These are phyloP conservation scores for Xylocopa sonorina DNA, from an alignment of 1,140 invertebrate species.

Conservation along the genomic window DNA sequence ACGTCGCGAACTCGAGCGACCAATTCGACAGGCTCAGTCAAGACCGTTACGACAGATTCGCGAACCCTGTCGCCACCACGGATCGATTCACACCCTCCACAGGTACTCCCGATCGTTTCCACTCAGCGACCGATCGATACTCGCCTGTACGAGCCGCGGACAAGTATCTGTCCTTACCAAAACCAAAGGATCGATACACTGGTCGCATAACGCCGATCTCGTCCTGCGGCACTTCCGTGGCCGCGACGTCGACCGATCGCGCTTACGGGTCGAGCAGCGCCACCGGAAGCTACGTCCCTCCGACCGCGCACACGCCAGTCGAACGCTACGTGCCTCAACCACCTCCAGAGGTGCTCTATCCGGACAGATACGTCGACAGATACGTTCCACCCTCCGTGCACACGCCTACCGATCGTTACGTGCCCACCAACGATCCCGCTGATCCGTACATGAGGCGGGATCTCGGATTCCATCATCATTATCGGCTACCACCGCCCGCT, in stretches of 20 bases:
- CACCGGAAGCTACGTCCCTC: conserved; percentile 83
- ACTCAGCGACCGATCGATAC: conserved; percentile 71
- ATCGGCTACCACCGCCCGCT: conserved; percentile 81
- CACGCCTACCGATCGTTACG: conserved; percentile 80
- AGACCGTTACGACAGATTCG: conserved; percentile 71
- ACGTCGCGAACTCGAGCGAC: conserved; percentile 26
- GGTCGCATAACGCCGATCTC: conserved; percentile 77
- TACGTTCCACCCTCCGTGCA: conserved; percentile 82
- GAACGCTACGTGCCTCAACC: conserved; percentile 86
- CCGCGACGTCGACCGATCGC: conserved; percentile 67
- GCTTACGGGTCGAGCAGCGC: conserved; percentile 64
- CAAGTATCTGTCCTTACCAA: conserved; percentile 82
- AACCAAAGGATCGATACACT: conserved; percentile 77
- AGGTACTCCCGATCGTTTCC: conserved; percentile 71
- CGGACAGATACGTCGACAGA: conserved; percentile 80
- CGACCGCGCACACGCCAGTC: conserved; percentile 86
- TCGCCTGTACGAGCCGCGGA: conserved; percentile 75
- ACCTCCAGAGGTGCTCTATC: conserved; percentile 82
- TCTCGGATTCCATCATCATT: conserved; percentile 84
- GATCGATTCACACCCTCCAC: conserved; percentile 69
- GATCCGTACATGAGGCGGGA: conserved; percentile 85
- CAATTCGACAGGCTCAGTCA: conserved; percentile 65
- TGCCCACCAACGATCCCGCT: conserved; percentile 78
- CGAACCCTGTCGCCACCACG: conserved; percentile 1
- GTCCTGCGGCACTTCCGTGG: conserved; percentile 70